Evolutionary conservation across 2,888 invertebrate genomes (phyloP), one percentile per base, ranked within the genome.

Genomic region (Notodonta ziczac): DNA sequence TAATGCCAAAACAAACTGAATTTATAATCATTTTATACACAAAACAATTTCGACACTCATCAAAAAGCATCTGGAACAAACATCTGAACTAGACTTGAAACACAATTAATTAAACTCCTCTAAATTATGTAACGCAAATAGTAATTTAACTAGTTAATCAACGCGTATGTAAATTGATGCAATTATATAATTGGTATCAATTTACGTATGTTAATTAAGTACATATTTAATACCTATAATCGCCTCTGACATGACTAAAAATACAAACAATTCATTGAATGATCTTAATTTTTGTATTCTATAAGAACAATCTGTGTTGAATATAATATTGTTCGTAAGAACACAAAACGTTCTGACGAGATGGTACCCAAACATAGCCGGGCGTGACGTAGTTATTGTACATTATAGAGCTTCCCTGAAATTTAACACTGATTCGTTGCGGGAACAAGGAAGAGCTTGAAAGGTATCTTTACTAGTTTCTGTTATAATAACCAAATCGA

Each of bases 71-170:
- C 9, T 9, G 12, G 12, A 52, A 9, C 12, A 32, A 32, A 52
- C 13, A 52, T 32, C 12, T 32, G 13, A 50, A 50, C 16, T 50
- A 52, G 13, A 52, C 32, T 32, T 5, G 12, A 16, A 32, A 32
- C 10, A 16, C 12, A 32, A 32, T 52, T 13, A 32, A 16, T 50
- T 16, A 32, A 52, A 32, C 55, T 40, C 40, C 40, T 0, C 55
- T 55, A 52, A 52, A 32, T 52, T 13, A 32, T 16, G 52, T 13
- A 10, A 32, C 32, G 51, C 12, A 52, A 52, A 52, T 32, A 52
- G 51, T 52, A 52, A 52, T 52, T 24, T 24, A 16, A 52, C 40
- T 40, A 39, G 39, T 7, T 54, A 54, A 54, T 54, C 39, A 54
- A 39, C 40, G 55, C 35, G 5, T 55, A 40, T 55, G 55, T 55